phyloP scores from a whole-genome alignment of 2,888 invertebrate species.

The Pyrocoelia pectoralis region DNA sequence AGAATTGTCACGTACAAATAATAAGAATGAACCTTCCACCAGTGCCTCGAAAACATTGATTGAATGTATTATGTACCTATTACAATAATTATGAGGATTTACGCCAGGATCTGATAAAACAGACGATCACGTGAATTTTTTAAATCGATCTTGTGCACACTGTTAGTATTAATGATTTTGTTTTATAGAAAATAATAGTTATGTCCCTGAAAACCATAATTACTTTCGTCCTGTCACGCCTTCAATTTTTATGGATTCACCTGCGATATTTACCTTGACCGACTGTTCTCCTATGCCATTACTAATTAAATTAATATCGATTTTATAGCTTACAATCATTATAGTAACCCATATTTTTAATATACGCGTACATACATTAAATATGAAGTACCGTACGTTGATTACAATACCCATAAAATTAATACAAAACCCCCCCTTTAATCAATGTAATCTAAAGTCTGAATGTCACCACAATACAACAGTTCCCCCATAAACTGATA shows the following conservation, averaged over 20 bases:
- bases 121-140: not conserved
- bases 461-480: not conserved
- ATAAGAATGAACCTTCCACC: conserved; percentile 10
- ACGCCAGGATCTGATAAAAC: not conserved
- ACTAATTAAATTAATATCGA: conserved; percentile 36
- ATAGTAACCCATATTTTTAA: conserved; percentile 6
- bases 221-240: conserved; percentile 37
- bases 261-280: conserved; percentile 34
- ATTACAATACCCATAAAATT: too few relatives aligned
- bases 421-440: too few relatives aligned
- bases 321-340: conserved; percentile 2
- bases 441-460: too few relatives aligned
- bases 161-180: conserved; percentile 19
- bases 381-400: too few relatives aligned
- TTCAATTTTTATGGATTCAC: conserved; percentile 37
- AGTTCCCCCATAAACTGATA: not conserved
- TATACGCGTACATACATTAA: not conserved
- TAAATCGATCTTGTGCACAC: not conserved
- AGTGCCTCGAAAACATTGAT: not conserved
- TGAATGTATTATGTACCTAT: not conserved
- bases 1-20: not conserved
- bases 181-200: conserved; percentile 22
- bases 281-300: conserved; percentile 16
- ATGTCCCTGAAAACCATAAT: conserved; percentile 28
- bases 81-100: not conserved